phyloP scores from a whole-genome alignment of 2,797 vertebrate genomes.

The Poeciliopsis paucimaculata region DNA sequence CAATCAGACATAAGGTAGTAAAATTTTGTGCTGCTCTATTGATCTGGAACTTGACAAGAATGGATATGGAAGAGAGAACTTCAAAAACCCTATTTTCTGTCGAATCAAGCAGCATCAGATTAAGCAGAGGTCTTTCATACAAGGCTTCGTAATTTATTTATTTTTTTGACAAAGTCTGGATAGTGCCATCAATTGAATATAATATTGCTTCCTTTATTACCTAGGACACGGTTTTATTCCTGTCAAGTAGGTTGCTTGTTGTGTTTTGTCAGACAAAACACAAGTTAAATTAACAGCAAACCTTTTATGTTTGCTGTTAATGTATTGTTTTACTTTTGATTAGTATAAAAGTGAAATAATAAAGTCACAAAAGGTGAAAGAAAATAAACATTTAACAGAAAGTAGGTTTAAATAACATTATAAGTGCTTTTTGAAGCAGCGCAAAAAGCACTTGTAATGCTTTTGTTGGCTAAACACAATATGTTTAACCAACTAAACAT shows the following conservation, averaged over 20 bases:
- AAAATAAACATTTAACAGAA: background rate
- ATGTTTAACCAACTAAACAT: background rate
- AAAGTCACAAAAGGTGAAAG: background rate
- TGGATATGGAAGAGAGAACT: background rate
- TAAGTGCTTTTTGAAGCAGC: background rate
- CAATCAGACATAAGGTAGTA: background rate
- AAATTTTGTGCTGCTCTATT: background rate
- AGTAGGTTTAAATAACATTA: background rate
- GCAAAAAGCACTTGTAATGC: too few relatives aligned
- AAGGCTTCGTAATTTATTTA: background rate
- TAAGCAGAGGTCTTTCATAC: background rate
- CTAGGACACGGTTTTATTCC: background rate
- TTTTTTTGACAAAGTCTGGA: background rate
- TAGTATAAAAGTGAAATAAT: background rate
- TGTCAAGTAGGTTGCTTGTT: background rate
- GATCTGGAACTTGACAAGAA: conserved; percentile 2
- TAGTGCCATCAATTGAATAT: background rate
- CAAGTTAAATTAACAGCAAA: too few relatives aligned
- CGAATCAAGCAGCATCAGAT: background rate
- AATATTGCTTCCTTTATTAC: background rate
- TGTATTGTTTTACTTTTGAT: background rate
- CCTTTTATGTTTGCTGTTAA: conserved; percentile 1
- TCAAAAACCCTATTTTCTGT: background rate
- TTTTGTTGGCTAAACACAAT: too few relatives aligned
- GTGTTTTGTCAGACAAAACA: too few relatives aligned